phyloP scores from a whole-genome alignment of 2,888 invertebrate genomes.

The Brachypalpus laphriformis region DNA sequence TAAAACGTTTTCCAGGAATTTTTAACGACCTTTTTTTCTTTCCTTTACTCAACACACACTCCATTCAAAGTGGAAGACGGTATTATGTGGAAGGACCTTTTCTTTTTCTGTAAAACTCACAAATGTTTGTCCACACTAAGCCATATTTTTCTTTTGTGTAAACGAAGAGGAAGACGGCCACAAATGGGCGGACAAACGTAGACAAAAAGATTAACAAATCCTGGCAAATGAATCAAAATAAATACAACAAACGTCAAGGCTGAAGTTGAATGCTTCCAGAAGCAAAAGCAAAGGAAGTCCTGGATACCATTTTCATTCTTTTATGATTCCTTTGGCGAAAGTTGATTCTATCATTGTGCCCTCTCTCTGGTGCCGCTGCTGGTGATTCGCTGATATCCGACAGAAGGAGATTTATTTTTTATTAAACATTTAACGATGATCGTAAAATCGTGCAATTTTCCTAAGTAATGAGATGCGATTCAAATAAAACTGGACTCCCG shows the following conservation, averaged over 20 bases:
- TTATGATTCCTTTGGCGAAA: conserved; percentile 31
- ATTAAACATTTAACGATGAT: conserved; percentile 51
- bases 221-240: conserved; percentile 29
- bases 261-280: not conserved
- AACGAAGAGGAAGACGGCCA: not conserved
- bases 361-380: not conserved
- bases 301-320: conserved; percentile 25
- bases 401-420: conserved; percentile 20
- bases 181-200: not conserved
- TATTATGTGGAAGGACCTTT: not conserved
- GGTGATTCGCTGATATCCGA: conserved; percentile 9
- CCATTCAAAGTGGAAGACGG: conserved; percentile 22
- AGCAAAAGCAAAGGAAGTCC: not conserved
- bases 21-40: conserved; percentile 23
- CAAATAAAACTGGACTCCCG: conserved; percentile 11
- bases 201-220: conserved; percentile 27
- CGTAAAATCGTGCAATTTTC: conserved; percentile 54
- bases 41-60: not conserved
- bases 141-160: not conserved
- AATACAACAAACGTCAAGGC: not conserved
- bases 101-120: not conserved
- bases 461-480: conserved; percentile 52
- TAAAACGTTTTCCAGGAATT: conserved; percentile 43
- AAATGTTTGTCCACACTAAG: not conserved
- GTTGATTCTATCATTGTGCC: conserved; percentile 36